These are phyloP conservation scores for Varanus komodoensis DNA, from an alignment of 2,113 vertebrate genomes.

Conservation along the genomic window DNA sequence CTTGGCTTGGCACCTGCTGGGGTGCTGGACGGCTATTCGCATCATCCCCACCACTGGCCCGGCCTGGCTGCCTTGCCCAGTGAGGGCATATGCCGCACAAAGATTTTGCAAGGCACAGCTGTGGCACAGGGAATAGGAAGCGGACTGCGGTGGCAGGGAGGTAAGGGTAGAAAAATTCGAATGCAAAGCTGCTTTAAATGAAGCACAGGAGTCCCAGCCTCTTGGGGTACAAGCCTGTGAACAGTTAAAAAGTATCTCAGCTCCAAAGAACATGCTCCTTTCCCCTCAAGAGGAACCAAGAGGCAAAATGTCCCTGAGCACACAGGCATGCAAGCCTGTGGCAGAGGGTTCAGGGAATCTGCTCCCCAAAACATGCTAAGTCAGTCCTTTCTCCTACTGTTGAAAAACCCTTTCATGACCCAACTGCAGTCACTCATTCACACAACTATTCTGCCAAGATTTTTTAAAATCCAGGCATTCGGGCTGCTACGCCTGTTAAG, in stretches of 20 bases:
- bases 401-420: not conserved
- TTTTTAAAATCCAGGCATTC: not conserved
- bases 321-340: slow-evolving; percentile 73
- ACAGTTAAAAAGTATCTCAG: not conserved
- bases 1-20: too few relatives aligned
- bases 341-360: slow-evolving; percentile 45
- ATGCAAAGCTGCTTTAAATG: not conserved
- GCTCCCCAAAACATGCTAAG: slow-evolving; percentile 4
- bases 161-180: not conserved
- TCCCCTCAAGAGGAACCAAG: not conserved
- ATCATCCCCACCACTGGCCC: too few relatives aligned
- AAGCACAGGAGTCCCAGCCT: not conserved
- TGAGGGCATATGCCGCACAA: slow-evolving; percentile 27
- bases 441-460: not conserved
- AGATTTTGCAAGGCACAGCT: not conserved
- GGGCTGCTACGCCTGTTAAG: not conserved
- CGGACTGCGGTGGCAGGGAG: not conserved
- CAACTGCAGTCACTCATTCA: not conserved
- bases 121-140: not conserved
- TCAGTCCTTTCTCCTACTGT: slow-evolving; percentile 2
- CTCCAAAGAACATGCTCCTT: not conserved
- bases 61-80: slow-evolving; percentile 49
- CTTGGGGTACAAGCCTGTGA: too few relatives aligned
- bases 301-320: not conserved
- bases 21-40: too few relatives aligned